Conservation (phyloP, 2,797 vertebrate genomes). For the Luscinia luscinia region DNA sequence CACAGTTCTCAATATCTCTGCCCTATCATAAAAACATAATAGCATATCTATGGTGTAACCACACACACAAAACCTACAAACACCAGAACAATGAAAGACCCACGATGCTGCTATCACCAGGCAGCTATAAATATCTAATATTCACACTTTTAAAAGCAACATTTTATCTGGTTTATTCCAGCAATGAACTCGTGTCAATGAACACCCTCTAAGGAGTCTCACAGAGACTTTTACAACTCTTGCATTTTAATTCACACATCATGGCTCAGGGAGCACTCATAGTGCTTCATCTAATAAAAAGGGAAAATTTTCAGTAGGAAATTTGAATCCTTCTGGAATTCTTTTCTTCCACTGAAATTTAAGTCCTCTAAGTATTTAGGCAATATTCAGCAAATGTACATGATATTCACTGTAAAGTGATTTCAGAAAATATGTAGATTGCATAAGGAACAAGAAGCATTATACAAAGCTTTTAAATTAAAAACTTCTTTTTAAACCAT, state of each 20-base stretch:
- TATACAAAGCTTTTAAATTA: neutral
- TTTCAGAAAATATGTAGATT: neutral
- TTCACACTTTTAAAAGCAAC: neutral
- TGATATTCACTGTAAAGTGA: neutral
- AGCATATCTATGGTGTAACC: neutral
- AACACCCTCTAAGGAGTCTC: neutral
- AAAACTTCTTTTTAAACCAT: neutral
- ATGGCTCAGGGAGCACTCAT: neutral
- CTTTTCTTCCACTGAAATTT: neutral
- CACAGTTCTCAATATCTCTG: neutral
- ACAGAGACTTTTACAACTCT: neutral
- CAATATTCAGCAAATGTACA: neutral
- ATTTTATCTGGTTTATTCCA: constrained; percentile 10
- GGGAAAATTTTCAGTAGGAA: neutral
- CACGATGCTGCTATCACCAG: neutral
- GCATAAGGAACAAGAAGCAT: neutral
- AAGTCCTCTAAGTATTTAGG: neutral
- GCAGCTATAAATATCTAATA: constrained; percentile 23
- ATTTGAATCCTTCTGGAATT: neutral
- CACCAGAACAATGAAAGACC: neutral
- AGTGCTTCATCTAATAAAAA: neutral
- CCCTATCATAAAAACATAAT: neutral
- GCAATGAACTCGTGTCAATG: neutral
- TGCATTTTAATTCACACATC: neutral
- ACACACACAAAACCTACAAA: neutral